Evolutionary conservation across 2,888 invertebrate species (phyloP).

Genomic region (Sarcophaga carnaria): DNA sequence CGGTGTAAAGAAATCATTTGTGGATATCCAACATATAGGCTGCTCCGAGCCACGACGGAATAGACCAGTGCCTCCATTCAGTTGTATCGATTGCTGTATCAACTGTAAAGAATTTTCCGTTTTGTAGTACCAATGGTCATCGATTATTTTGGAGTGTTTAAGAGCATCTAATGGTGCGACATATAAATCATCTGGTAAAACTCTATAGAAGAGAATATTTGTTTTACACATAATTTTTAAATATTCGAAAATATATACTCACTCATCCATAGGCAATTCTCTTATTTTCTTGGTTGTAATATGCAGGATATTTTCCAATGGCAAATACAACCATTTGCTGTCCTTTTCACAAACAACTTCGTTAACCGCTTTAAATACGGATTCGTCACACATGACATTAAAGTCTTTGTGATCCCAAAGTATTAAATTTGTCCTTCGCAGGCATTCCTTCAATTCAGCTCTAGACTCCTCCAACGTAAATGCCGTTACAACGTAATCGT

Average conservation of each 20-base stretch:
- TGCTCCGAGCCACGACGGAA: conserved; percentile 25
- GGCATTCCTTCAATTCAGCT: conserved; percentile 45
- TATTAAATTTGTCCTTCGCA: conserved; percentile 30
- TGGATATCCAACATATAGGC: conserved; percentile 45
- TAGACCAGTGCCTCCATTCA: conserved; percentile 47
- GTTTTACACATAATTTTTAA: neutral
- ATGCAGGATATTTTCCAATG: conserved; percentile 42
- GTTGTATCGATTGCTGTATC: conserved; percentile 32
- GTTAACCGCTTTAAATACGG: conserved; percentile 35
- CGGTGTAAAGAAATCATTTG: conserved; percentile 43
- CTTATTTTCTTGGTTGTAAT: conserved; percentile 42
- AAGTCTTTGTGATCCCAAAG: conserved; percentile 23
- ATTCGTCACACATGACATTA: conserved; percentile 44
- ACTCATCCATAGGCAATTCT: conserved; percentile 31
- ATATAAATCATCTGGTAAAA: conserved; percentile 38
- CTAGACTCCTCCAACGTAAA: conserved; percentile 42
- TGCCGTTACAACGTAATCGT: conserved; percentile 39
- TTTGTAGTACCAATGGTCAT: conserved; percentile 43
- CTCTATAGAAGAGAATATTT: neutral
- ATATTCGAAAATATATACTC: neutral
- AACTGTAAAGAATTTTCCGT: conserved; percentile 25
- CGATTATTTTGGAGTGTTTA: conserved; percentile 40
- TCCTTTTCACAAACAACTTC: conserved; percentile 43
- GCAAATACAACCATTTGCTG: conserved; percentile 26
- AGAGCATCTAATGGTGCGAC: conserved; percentile 27